phyloP scores from a whole-genome alignment of 37 sponge, comb jelly and placozoan genomes.

The Halichondria panicea region DNA sequence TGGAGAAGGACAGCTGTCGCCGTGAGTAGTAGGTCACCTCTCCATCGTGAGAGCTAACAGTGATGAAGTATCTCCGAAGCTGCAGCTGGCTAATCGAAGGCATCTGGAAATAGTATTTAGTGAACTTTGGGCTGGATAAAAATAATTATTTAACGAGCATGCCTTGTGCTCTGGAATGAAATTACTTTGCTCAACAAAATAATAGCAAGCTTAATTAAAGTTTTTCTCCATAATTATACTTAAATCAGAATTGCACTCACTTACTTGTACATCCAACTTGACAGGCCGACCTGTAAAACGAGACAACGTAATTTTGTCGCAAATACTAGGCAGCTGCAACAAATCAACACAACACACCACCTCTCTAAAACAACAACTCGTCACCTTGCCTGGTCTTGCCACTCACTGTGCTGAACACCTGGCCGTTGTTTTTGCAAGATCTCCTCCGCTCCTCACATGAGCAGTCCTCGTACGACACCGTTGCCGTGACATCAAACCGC shows the following conservation, averaged over 20 bases:
- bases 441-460: slow-evolving; percentile 3
- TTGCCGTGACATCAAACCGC: neutral
- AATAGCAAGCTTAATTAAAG: too few relatives aligned
- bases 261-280: slow-evolving; percentile 5
- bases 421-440: neutral
- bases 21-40: slow-evolving; percentile 6
- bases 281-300: slow-evolving; percentile 25
- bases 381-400: neutral
- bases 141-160: neutral
- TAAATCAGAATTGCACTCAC: too few relatives aligned
- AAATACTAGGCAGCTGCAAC: too few relatives aligned
- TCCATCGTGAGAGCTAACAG: slow-evolving; percentile 16
- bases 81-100: slow-evolving; percentile 23
- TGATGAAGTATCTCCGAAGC: slow-evolving; percentile 20
- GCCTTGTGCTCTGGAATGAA: too few relatives aligned
- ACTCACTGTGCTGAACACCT: neutral
- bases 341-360: too few relatives aligned
- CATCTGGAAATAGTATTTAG: slow-evolving; percentile 39
- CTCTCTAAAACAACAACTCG: neutral
- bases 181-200: too few relatives aligned
- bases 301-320: neutral
- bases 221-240: too few relatives aligned
- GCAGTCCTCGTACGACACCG: slow-evolving; percentile 10
- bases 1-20: slow-evolving; percentile 2
- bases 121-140: too few relatives aligned